Base-by-base conservation (phyloP, 2,797 vertebrate species). In the Pelochelys cantorii region DNA sequence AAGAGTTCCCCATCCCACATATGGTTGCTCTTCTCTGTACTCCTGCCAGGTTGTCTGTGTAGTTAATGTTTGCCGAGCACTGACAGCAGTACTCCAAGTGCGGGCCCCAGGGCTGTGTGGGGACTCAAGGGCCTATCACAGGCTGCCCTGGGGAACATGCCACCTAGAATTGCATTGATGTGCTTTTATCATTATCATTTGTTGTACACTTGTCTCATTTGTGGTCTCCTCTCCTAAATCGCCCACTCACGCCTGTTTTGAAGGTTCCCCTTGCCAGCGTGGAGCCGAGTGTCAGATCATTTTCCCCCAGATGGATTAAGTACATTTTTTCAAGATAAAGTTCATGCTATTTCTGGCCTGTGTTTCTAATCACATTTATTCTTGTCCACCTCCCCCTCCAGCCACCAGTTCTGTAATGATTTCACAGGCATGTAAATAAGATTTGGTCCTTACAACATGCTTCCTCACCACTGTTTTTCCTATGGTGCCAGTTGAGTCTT, bases 321-420 rank as follows among this genome's bases (percentile, higher is more conserved):
- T 85, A 79, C 87, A 84, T 96, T 96, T 96, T 96, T 94, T 55
- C 94, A 78, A 97, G 95, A 92, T 94, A 90, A 94, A 90, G 96
- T 93, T 96, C 68, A 34, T n/a, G 95, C 96, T 97, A 95, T 97
- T 71, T 37, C 18, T 6, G n/a, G n/a, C n/a, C 65, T 22, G 65
- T 11, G 65, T 71, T 71, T 97, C 90, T 93, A 91, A 96, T 96
- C 95, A 94, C 85, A 96, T 89, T 84, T 93, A 82, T 96, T 89
- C n/a, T 94, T 34, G n/a, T 34, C 65, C n/a, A 34, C n/a, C 65
- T 71, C n/a, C n/a, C 85, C 94, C 93, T 94, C 83, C 95, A 96
- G 93, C 92, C 96, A 94, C 95, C 95, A 94, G 90, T 97, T 96
- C 94, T 96, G 95, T 90, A 83, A 91, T 94, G 95, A 93, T 97